Base-by-base conservation (phyloP, 2,888 invertebrate genomes). In the Hemicrepidius hirtus region DNA sequence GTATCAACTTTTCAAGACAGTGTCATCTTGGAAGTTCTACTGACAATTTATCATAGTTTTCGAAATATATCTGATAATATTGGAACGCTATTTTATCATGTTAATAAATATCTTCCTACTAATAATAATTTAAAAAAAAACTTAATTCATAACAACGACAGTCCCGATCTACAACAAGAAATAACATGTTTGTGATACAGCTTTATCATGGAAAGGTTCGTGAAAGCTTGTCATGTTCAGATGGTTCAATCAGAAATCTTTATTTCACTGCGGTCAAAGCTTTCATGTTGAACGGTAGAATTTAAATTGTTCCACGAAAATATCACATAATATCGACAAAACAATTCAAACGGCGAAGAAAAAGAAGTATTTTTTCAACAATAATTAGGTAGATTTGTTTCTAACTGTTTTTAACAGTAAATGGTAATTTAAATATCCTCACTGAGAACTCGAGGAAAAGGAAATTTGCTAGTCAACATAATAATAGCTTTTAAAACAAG, bases 211-310 rank as follows among this genome's bases (percentile, higher is more conserved):
- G 37, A n/a, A 37, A 37, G 37, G 37, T 37, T 5, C 5, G 50
- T 57, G 57, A 64, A 37, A 28, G 35, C 35, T 49, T 64, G 50
- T 37, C 37, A 50, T 49, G 50, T 37, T 40, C 50, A 50, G 50
- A 40, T 6, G 55, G 28, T 37, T 64, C 40, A 21, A 64, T 64
- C 50, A 53, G 9, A 46, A 13, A 20, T 63, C 57, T 63, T 63
- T 63, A 49, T 63, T 63, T 46, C n/a, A 12, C 35, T 37, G 57
- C 57, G 37, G 57, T 21, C 9, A 57, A 16, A 12, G 6, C 20
- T 28, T 53, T 20, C 18, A 20, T 28, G 55, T 7, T 35, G 55
- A 18, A 35, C 35, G 32, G 21, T 20, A 35, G 6, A 35, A 55
- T 55, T 55, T 55, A 55, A 55, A 35, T 53, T 49, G 49, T 49